Percentiles rank a stretch among this genome's conserved stretches.
phyloP scores from a whole-genome alignment of 2,888 invertebrate genomes.

The Ecliptopera silaceata region DNA sequence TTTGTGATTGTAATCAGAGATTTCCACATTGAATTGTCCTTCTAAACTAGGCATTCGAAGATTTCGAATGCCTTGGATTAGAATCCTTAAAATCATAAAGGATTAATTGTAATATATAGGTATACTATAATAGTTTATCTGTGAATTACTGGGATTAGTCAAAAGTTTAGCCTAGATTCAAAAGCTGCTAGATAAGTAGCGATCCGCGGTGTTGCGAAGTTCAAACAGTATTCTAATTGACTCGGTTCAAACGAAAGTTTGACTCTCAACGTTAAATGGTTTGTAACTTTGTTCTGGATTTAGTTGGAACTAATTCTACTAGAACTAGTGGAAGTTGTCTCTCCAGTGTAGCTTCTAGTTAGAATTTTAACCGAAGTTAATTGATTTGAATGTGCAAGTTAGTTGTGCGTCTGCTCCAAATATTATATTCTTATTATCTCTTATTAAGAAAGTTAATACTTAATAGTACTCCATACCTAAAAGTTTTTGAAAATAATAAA shows the following conservation, averaged over 20 bases:
- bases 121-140: neutral
- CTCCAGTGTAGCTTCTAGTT: constrained; percentile 38
- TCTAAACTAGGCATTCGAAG: no score
- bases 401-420: neutral
- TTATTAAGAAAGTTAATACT: no score
- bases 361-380: constrained; percentile 1
- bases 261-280: constrained; percentile 57
- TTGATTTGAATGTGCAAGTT: constrained; percentile 22
- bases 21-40: no score
- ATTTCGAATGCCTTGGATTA: no score
- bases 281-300: constrained; percentile 57
- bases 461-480: no score
- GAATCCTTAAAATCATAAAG: no score
- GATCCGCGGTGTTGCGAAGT: constrained; percentile 44
- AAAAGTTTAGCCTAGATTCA: constrained; percentile 10
- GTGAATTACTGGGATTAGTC: neutral
- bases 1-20: no score
- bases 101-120: neutral
- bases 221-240: constrained; percentile 55
- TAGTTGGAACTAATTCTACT: constrained; percentile 51
- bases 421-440: no score
- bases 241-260: constrained; percentile 53
- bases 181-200: constrained; percentile 25
- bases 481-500: no score
- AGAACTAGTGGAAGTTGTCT: constrained; percentile 46